Base-by-base conservation (phyloP, 2,797 vertebrate genomes). In the Periparus ater region DNA sequence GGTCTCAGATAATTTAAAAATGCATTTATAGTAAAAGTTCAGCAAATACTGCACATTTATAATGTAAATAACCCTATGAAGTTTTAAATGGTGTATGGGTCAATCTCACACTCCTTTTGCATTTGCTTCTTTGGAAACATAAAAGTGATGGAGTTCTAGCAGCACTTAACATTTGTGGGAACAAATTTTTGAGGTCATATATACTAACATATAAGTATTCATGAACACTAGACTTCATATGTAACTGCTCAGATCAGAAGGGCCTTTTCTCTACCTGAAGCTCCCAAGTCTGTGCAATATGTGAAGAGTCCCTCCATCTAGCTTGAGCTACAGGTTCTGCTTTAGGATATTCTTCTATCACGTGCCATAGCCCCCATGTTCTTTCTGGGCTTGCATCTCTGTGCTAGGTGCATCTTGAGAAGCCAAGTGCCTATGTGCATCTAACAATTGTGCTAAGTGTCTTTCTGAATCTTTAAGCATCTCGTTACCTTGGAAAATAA, bases 41-140 rank as follows among this genome's bases (percentile, higher is more conserved):
- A 74, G 91, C 84, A 92, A 95, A 93, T 67, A 54, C 48, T 17
- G 14, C 50, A 61, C 71, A 91, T 87, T 96, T 93, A 89, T 83
- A 91, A 94, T 77, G 84, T 89, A 92, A 96, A 93, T 94, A 95
- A 82, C 7, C 2, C 0, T 80, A 71, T 94, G 76, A 95, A 90
- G 48, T 93, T 96, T 93, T 92, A 92, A 96, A 92, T 77, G 57
- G 91, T 80, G 25, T 50, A 67, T 2, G 9, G 74, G 84, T 95
- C 93, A 94, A 44, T 82, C 90, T 94, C 90, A 91, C 93, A 95
- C 48, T 93, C 88, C 40, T 89, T 95, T 88, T 87, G 91, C 42
- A 74, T 89, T 95, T 3, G 1, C 67, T 95, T 92, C 78, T 79
- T 84, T 87, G 74, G 63, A 96, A 95, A 87, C 53, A 89, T 79